Percentiles rank a stretch among this genome's conserved stretches.
Conservation (phyloP, 2,888 invertebrate species). For the Drosophila leonis region DNA sequence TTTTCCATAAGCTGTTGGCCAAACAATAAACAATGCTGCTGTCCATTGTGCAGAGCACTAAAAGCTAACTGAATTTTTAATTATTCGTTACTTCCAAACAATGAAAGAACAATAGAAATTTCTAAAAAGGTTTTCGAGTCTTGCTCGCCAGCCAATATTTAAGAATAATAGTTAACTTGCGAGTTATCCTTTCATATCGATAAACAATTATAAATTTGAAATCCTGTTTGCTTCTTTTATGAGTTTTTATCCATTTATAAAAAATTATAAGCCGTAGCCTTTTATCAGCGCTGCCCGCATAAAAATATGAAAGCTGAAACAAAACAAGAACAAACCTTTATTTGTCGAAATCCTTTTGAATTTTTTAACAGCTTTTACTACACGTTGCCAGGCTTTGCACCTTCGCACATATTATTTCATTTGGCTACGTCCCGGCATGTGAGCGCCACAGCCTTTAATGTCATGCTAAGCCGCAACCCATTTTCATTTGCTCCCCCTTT, state of each 20-base stretch:
- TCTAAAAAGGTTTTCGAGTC: slow-evolving; percentile 31
- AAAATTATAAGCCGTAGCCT: slow-evolving; percentile 18
- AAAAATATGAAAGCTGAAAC: slow-evolving; percentile 2
- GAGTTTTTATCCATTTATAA: slow-evolving; percentile 8
- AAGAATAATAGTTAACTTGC: slow-evolving; percentile 18
- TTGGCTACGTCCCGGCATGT: slow-evolving; percentile 16
- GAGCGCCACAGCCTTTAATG: slow-evolving; percentile 44
- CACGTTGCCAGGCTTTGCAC: slow-evolving; percentile 19
- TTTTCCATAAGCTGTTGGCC: slow-evolving; percentile 48
- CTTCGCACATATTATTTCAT: slow-evolving; percentile 47
- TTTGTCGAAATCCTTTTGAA: slow-evolving; percentile 24
- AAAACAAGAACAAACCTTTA: slow-evolving; percentile 1
- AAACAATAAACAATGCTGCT: slow-evolving; percentile 67
- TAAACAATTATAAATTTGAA: neutral
- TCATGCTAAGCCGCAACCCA: slow-evolving; percentile 54
- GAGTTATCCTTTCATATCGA: neutral
- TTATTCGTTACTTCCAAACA: slow-evolving; percentile 61
- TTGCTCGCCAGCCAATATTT: neutral
- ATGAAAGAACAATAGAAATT: slow-evolving; percentile 37
- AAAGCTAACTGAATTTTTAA: slow-evolving; percentile 77
- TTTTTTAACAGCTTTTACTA: slow-evolving; percentile 36
- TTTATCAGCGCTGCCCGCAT: slow-evolving; percentile 9
- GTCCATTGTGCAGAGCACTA: slow-evolving; percentile 33
- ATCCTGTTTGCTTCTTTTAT: neutral
- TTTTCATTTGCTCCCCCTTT: slow-evolving; percentile 34